Evolutionary conservation across 1,140 invertebrate genomes (phyloP), one percentile per base, ranked within the genome.

Genomic region (Drosophila murphyi): DNA sequence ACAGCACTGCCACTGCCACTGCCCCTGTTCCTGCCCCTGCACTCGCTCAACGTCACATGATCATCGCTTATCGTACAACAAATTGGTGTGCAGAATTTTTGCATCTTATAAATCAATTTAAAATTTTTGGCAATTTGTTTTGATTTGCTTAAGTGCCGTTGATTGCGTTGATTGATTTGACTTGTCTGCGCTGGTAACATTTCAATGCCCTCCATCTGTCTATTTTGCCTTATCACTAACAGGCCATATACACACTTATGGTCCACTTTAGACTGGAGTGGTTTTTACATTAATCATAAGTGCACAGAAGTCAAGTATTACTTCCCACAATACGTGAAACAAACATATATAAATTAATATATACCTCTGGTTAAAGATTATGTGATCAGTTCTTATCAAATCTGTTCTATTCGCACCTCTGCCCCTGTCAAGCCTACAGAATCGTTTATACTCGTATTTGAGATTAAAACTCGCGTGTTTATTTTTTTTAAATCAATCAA

Each of bases 101-200:
- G 63, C 51, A 60, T 72, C 54, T 51, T 70, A 5, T 5, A 34
- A 45, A 71, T 76, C 62, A 62, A 78, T n/a, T n/a, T 34, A 31
- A 52, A 35, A 7, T 54, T 78, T 70, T 77, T 43, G 85, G 78
- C 80, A 88, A 89, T 89, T 73, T 62, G 69, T 75, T 89, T 88
- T 89, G 76, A 89, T 89, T 88, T 75, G 67, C 63, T 83, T 83
- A 80, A 88, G 79, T 88, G 70, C 52, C 45, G 67, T 60, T 89
- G 80, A 88, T 88, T 89, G 83, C 67, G 76, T 64, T 88, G 83
- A 88, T 88, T 89, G 83, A 89, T 89, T 88, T 70, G 73, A 71
- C 79, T 39, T 52, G 50, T 56, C 63, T 54, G 57, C 57, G 6
- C 57, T 74, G 85, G 80, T 80, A 88, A 89, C 70, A 83, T 88